These are phyloP conservation scores for Agrotis exclamationis DNA, from an alignment of 2,888 invertebrate genomes.

Conservation along the genomic window DNA sequence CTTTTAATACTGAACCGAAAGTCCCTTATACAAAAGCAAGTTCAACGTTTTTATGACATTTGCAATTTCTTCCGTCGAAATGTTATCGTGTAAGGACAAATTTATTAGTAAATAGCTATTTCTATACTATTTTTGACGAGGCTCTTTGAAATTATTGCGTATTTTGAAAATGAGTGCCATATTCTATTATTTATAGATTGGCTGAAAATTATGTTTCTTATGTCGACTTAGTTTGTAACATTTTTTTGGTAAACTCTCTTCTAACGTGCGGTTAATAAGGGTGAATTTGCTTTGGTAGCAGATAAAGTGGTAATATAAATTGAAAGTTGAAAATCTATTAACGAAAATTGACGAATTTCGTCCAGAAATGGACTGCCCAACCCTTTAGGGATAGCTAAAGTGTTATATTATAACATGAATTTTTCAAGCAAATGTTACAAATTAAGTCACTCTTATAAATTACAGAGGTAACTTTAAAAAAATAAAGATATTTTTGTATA, in stretches of 20 bases:
- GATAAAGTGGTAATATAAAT: background rate
- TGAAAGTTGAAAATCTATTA: too few species aligned
- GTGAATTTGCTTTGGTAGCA: background rate
- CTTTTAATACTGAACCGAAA: background rate
- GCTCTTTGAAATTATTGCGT: conserved; percentile 51
- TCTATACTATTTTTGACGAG: conserved; percentile 43
- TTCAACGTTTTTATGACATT: background rate
- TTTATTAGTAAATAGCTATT: conserved; percentile 24
- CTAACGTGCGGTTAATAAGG: background rate
- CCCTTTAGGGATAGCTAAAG: too few species aligned
- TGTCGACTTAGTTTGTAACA: conserved; percentile 1
- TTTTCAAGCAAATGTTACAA: conserved; percentile 4
- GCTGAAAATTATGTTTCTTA: conserved; percentile 46
- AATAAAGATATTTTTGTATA: conserved; percentile 77
- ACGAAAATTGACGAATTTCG: too few species aligned
- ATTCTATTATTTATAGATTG: conserved; percentile 54
- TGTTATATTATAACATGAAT: too few species aligned
- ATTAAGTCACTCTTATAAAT: background rate
- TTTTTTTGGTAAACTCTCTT: conserved; percentile 22
- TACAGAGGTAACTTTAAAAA: conserved; percentile 22
- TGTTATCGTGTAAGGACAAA: conserved; percentile 52
- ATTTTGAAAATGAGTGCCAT: conserved; percentile 64
- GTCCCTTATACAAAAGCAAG: background rate
- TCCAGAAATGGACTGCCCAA: too few species aligned
- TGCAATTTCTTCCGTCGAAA: background rate